These are phyloP conservation scores for Eulithis prunata DNA, from an alignment of 2,888 invertebrate genomes.

Conservation along the genomic window DNA sequence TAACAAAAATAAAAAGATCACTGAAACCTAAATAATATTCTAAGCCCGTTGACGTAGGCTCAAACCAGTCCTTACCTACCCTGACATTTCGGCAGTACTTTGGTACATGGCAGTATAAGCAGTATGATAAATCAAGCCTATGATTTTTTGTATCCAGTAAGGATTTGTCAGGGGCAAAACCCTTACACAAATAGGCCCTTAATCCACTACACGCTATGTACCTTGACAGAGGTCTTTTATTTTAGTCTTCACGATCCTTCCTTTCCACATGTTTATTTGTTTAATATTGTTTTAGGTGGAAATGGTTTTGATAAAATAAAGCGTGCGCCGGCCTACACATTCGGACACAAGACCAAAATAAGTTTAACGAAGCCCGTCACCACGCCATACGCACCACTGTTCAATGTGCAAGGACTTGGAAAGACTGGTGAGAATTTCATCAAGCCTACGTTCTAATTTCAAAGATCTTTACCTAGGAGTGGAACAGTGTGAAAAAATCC, in stretches of 20 bases:
- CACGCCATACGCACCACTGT: constrained; percentile 54
- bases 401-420: constrained; percentile 54
- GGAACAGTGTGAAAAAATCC: no score
- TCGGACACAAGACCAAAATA: constrained; percentile 57
- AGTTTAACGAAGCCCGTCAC: constrained; percentile 49
- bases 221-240: constrained; percentile 17
- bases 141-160: constrained; percentile 7
- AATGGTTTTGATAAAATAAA: constrained; percentile 67
- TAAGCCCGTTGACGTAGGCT: constrained; percentile 1
- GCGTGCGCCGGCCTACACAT: constrained; percentile 71
- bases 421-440: constrained; percentile 50
- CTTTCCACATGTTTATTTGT: constrained; percentile 13
- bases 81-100: not conserved
- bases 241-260: constrained; percentile 5
- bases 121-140: constrained; percentile 6
- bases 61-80: not conserved
- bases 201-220: constrained; percentile 12
- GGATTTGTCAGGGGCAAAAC: constrained; percentile 15
- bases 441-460: no score
- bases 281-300: constrained; percentile 57
- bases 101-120: not conserved
- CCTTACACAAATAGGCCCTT: constrained; percentile 11
- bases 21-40: not conserved
- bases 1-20: no score
- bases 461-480: no score